Base-by-base conservation (phyloP, 2,113 vertebrate species). In the Tetrax tetrax region DNA sequence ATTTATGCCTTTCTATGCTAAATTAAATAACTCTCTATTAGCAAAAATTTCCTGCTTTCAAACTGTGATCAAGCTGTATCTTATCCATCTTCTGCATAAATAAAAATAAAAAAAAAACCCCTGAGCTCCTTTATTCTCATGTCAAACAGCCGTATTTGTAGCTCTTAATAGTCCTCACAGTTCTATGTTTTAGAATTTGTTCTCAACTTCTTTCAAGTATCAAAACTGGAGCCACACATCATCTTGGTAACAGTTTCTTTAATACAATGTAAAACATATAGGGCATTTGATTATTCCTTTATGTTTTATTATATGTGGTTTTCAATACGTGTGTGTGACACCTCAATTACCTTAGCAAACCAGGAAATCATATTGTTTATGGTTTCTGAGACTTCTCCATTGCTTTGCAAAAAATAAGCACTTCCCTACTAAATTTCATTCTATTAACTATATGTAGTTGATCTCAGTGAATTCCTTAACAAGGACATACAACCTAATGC, bases 1-100 rank as follows among this genome's bases (percentile, higher is more conserved):
- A 65, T 69, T 69, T 54, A 43, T 7, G 17, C 28, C 24, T 77
- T 95, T 65, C 53, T 53, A 38, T 53, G 41, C 72, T 90, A 69
- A 79, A 76, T 76, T 54, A 95, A 91, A 27, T 22, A 83, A 41
- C 25, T 65, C 87, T 17, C 25, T 72, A 78, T 71, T 54, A 85
- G 31, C 17, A 87, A 45, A 89, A 85, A 43, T 69, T 12, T 91
- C 38, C 22, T 84, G n/a, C 43, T 89, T 84, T 83, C 47, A 78
- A 83, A 82, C n/a, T 43, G 23, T 53, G 17, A 53, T 33, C n/a
- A 78, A 86, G 31, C 7, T 61, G 14, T 60, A n/a, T 37, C 38
- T 77, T 83, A 83, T 15, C 25, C 8, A 77, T 27, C 61, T 87
- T 83, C 21, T 38, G 51, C 22, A 74, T 38, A 89, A 94, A 48